Conservation (phyloP, 2,797 vertebrate species). For the Lutjanus campechanus region DNA sequence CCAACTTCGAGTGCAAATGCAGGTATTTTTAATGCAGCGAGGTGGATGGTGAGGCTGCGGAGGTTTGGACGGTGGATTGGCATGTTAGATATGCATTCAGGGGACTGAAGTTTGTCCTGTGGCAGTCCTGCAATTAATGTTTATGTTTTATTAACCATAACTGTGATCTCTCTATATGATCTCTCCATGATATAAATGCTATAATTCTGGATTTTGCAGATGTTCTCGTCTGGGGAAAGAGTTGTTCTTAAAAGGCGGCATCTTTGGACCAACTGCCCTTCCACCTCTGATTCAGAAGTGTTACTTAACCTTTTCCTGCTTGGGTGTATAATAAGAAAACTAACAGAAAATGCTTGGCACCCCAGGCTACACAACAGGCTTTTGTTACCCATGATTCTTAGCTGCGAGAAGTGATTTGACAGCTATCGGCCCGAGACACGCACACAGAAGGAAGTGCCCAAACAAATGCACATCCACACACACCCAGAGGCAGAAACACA, state of each 20-base stretch:
- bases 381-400: constrained; percentile 63
- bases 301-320: constrained; percentile 60
- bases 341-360: constrained; percentile 43
- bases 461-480: constrained; percentile 44
- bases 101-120: background rate
- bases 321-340: constrained; percentile 42
- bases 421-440: constrained; percentile 48
- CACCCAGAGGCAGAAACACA: constrained; percentile 46
- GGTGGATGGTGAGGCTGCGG: background rate
- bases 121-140: background rate
- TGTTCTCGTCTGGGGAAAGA: constrained; percentile 8
- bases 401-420: constrained; percentile 65
- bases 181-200: background rate
- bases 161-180: background rate
- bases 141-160: background rate
- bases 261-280: constrained; percentile 34
- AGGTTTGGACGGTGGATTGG: too few relatives aligned
- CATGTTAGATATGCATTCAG: too few relatives aligned
- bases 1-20: background rate
- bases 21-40: background rate
- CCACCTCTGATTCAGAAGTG: constrained; percentile 35
- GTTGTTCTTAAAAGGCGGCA: constrained; percentile 34
- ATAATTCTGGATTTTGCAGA: constrained; percentile 1
- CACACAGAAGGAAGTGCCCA: constrained; percentile 27
- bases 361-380: constrained; percentile 58